These are phyloP conservation scores for Rallus crepitans DNA, from an alignment of 2,797 vertebrate species.

Conservation along the genomic window DNA sequence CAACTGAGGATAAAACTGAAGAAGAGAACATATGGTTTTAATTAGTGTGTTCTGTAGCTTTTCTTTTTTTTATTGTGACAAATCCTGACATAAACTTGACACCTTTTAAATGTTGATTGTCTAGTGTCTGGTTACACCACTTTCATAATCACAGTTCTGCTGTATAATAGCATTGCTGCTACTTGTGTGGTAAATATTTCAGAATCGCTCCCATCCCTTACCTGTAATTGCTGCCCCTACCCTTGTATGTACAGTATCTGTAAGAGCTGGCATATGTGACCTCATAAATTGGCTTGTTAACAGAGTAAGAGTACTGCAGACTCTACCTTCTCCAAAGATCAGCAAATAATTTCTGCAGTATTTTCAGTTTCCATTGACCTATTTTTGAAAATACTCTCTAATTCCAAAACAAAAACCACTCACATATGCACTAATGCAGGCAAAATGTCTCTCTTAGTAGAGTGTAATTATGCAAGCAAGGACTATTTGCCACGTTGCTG, in stretches of 20 bases:
- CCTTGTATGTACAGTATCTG: neutral
- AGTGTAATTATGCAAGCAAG: slow-evolving; percentile 11
- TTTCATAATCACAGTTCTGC: neutral
- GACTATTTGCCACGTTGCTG: neutral
- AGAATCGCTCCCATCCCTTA: neutral
- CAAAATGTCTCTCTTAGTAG: neutral
- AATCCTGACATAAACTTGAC: neutral
- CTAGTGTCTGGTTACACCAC: neutral
- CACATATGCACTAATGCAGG: neutral
- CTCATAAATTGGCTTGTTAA: slow-evolving; percentile 35
- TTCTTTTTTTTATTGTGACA: neutral
- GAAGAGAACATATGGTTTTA: neutral
- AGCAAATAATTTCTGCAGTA: slow-evolving; percentile 56
- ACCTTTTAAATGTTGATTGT: neutral
- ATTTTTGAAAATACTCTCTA: slow-evolving; percentile 28
- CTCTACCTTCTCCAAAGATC: slow-evolving; percentile 42
- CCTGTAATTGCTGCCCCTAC: neutral
- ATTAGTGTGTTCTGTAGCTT: neutral
- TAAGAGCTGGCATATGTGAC: neutral
- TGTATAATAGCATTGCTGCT: neutral
- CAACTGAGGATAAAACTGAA: neutral
- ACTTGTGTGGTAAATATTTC: neutral
- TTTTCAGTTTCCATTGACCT: slow-evolving; percentile 40
- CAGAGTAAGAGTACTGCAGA: slow-evolving; percentile 13
- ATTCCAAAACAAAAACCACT: slow-evolving; percentile 40